Base-by-base conservation (phyloP, 2,888 invertebrate species). In the Habroteleia sp. region DNA sequence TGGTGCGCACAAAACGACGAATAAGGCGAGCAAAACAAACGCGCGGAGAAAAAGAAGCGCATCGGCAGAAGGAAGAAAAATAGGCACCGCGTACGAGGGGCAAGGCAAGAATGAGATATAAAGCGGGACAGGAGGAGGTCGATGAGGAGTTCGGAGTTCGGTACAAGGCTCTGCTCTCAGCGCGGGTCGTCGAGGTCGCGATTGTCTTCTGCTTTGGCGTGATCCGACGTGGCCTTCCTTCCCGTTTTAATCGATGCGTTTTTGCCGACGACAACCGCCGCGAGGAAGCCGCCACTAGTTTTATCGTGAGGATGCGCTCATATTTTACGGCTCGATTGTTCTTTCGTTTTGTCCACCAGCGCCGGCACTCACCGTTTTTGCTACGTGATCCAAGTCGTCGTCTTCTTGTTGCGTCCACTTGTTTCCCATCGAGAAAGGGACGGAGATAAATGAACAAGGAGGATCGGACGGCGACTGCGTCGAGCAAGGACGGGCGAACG, bases 111-210 rank as follows among this genome's bases (percentile, higher is more conserved):
- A 62, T 62, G 48, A 62, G 48, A 50, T 50, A 62, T 62, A 62
- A 48, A 46, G 60, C 37, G 44, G 44, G 44, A 58, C 33, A 42
- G 60, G 16, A 44, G 25, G 42, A 44, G 46, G 62, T 41, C 29
- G 56, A 63, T 44, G 71, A 60, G 60, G 68, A 74, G 56, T 82
- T 82, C 83, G 79, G 81, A 75, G 52, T 82, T 82, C 82, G 79
- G 82, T 84, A 85, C 86, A 87, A 85, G 85, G 83, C 79, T 84
- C 83, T 84, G 86, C 86, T 86, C 78, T 86, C 83, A 85, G 80
- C 65, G 44, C 63, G 79, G 86, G 85, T 85, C 86, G 81, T 44
- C 75, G 83, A 76, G 86, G 85, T 85, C 82, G 83, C 79, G 82
- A 82, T 80, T 82, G 83, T 82, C 82, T 79, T 77, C 63, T 69